These are phyloP conservation scores for Madoqua kirkii DNA, from an alignment of 2,113 vertebrate species.

Conservation along the genomic window DNA sequence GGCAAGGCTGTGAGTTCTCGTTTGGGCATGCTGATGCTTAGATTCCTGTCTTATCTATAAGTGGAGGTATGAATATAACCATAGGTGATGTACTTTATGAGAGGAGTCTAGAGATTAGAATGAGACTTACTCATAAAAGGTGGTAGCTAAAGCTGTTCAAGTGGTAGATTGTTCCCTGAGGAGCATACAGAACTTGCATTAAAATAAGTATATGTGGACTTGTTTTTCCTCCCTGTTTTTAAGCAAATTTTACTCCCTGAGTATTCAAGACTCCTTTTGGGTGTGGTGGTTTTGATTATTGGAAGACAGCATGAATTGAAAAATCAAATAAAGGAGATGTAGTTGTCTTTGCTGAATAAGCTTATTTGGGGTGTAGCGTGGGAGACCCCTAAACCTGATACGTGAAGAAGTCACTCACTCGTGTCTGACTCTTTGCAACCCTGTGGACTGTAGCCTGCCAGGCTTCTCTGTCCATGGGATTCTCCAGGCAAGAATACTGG, in stretches of 20 bases:
- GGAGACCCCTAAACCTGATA: not conserved
- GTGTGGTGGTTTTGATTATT: not conserved
- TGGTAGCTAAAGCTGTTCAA: not conserved
- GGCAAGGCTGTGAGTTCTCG: not conserved
- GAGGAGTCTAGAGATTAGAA: not conserved
- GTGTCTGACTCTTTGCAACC: too few relatives aligned
- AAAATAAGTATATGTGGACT: not conserved
- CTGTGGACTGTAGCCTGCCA: too few relatives aligned
- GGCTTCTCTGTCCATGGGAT: too few relatives aligned
- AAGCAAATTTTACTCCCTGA: conserved; percentile 5
- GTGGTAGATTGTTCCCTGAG: not conserved
- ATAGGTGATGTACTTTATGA: not conserved
- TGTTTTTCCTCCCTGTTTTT: not conserved
- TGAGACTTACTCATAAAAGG: not conserved
- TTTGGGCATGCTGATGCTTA: not conserved
- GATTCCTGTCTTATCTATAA: not conserved
- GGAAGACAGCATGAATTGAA: not conserved
- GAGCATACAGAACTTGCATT: not conserved
- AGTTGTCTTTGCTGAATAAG: not conserved
- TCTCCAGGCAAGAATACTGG: too few relatives aligned
- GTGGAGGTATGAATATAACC: not conserved
- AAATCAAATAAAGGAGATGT: not conserved
- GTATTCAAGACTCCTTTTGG: not conserved
- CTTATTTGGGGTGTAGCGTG: not conserved
- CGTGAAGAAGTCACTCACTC: too few relatives aligned